A percentile compares a stretch with the other conserved stretches of the same genome.
phyloP scores from a whole-genome alignment of 2,113 vertebrate species.

The Petrocephalus zakoni region DNA sequence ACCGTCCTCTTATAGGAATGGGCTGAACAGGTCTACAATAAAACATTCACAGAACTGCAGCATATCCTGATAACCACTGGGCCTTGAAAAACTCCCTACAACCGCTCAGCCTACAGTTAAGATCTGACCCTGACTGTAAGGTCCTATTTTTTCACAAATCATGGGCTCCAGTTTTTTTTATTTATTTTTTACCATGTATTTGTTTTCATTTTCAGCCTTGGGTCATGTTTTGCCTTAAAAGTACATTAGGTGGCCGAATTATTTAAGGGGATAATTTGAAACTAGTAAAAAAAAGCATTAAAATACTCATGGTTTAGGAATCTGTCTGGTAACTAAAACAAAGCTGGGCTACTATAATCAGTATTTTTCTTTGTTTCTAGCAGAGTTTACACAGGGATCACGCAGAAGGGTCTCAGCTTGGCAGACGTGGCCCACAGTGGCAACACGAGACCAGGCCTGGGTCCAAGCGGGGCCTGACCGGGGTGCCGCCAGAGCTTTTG shows the following conservation, averaged over 20 bases:
- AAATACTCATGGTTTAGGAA: conserved; percentile 31
- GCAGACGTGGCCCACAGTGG: background rate
- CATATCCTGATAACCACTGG: background rate
- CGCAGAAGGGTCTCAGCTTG: background rate
- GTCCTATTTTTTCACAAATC: background rate
- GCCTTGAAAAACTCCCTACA: background rate
- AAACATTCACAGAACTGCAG: background rate
- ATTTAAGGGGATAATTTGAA: conserved; percentile 1
- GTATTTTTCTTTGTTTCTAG: conserved; percentile 20
- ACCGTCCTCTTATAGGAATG: background rate
- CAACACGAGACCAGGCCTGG: background rate
- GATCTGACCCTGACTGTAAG: background rate
- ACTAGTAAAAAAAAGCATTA: background rate
- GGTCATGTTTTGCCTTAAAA: background rate
- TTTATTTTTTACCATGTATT: background rate
- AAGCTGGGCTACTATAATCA: conserved; percentile 39
- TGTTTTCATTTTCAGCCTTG: background rate
- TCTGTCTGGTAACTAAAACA: conserved; percentile 42
- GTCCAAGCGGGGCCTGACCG: too few species aligned
- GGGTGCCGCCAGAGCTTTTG: background rate
- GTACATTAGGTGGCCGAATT: background rate
- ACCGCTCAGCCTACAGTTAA: background rate
- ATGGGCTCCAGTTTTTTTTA: background rate
- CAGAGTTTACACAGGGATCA: conserved; percentile 1
- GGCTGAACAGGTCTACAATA: background rate